Evolutionary conservation across 2,888 invertebrate species (phyloP).

Genomic region (Torymus tubicola): DNA sequence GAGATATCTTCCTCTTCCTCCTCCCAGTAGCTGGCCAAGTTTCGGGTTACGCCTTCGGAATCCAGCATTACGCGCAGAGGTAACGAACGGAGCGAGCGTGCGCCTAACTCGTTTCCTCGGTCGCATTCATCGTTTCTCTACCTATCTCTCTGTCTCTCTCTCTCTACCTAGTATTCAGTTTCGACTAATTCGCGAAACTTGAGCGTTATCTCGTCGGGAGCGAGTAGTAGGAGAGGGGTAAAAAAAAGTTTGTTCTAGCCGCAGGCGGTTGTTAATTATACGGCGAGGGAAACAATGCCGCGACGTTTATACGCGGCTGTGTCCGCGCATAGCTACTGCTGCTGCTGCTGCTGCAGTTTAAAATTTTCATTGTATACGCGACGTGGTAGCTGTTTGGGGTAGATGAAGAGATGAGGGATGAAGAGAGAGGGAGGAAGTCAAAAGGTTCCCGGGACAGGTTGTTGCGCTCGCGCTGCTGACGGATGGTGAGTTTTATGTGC

Average conservation of each 20-base stretch:
- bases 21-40: slow-evolving; percentile 4
- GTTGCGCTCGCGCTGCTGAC: too few relatives aligned
- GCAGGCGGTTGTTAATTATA: slow-evolving; percentile 20
- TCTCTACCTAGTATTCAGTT: not conserved
- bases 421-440: too few relatives aligned
- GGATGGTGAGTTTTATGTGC: too few relatives aligned
- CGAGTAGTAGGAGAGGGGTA: too few relatives aligned
- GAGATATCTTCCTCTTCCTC: slow-evolving; percentile 4
- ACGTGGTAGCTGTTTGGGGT: not conserved
- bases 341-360: slow-evolving; percentile 1
- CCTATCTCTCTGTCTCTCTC: not conserved
- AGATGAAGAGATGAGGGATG: too few relatives aligned
- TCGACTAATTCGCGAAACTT: slow-evolving; percentile 6
- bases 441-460: too few relatives aligned
- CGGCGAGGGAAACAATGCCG: slow-evolving; percentile 28
- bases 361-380: slow-evolving; percentile 28
- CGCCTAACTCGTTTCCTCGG: not conserved
- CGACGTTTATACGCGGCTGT: slow-evolving; percentile 39
- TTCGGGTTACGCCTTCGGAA: slow-evolving; percentile 58
- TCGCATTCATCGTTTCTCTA: not conserved
- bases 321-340: too few relatives aligned
- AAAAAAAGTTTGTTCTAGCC: too few relatives aligned
- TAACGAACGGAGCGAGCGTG: slow-evolving; percentile 61
- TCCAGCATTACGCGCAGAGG: slow-evolving; percentile 64
- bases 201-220: too few relatives aligned